Evolutionary conservation across 35 echinoderm and acorn worm species (phyloP), one percentile per base, ranked within the genome.

Genomic region (Heliocidaris tuberculata): DNA sequence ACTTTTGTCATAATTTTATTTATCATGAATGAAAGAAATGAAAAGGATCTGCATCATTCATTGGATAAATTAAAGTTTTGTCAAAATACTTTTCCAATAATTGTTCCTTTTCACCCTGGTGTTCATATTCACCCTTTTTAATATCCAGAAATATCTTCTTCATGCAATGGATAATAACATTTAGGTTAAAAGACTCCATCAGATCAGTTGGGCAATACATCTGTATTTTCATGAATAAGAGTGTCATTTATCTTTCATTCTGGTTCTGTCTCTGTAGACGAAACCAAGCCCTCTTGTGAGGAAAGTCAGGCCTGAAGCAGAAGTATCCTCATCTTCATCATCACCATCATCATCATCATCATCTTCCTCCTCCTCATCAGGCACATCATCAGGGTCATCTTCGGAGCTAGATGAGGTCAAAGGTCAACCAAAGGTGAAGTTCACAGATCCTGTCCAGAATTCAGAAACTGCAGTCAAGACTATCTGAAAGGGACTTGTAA

Each of bases 291-390:
- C 87, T 21, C 16, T 9, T 7, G 31, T 48, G 15, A 89, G 47
- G 19, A 89, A 89, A 89, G 32, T 27, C 47, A 48, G 16, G 29
- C 87, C 47, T 15, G 87, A 89, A 89, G 13, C 87, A 11, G 32
- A 89, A 13, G 7, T 31, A 42, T 78, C 87, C 31, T 30, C 17
- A 13, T n/a, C 24, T 13, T 87, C 86, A 42, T 87, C 32, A 87
- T 87, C 86, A 30, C 86, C 86, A 87, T 60, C 86, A 16, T 42
- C 86, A 88, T 88, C 86, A 88, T 42, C 86, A 16, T 9, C 47
- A 89, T 89, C 86, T 9, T 48, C 29, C 10, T 32, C 86, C 4
- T 32, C 47, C 5, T 88, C 87, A 89, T 89, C 87, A 48, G 31
- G 31, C 8, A 15, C 87, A 17, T 85, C 70, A 29, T 89, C 87